These are phyloP conservation scores for Sycophila sp. DNA, from an alignment of 1,140 invertebrate species.

Conservation along the genomic window DNA sequence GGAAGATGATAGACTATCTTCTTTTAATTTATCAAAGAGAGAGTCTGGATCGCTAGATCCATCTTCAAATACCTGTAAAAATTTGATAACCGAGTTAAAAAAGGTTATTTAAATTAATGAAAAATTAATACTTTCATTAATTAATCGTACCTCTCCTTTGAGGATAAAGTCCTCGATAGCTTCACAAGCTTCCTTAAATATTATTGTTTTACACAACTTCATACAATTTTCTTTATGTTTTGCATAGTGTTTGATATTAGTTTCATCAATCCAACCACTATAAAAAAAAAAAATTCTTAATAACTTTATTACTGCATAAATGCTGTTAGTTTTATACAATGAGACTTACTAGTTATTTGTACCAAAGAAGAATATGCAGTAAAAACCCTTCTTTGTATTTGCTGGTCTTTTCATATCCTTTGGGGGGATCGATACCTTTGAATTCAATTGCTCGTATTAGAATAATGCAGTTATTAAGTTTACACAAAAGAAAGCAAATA, in stretches of 20 bases:
- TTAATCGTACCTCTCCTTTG: conserved; percentile 72
- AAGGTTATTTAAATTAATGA: conserved; percentile 18
- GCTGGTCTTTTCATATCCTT: conserved; percentile 74
- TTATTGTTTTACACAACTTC: conserved; percentile 79
- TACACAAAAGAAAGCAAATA: too few relatives aligned
- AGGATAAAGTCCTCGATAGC: conserved; percentile 87
- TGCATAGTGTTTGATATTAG: conserved; percentile 85
- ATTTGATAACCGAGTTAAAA: not conserved
- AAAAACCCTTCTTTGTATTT: conserved; percentile 71
- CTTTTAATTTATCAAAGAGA: conserved; percentile 78
- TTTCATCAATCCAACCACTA: conserved; percentile 92
- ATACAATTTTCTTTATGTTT: conserved; percentile 83
- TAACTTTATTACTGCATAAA: not conserved
- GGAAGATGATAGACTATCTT: conserved; percentile 57
- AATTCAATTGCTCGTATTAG: conserved; percentile 46
- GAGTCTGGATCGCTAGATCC: conserved; percentile 71
- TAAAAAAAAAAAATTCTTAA: conserved; percentile 52
- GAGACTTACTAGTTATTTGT: conserved; percentile 90
- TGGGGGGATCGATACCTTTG: conserved; percentile 78
- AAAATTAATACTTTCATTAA: not conserved
- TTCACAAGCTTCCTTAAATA: conserved; percentile 86
- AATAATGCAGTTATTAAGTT: too few relatives aligned
- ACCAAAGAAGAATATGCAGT: conserved; percentile 95
- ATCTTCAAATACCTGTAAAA: conserved; percentile 62
- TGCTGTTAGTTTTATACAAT: not conserved